A percentile compares a stretch with the other conserved stretches of the same genome.
Evolutionary conservation across 2,888 invertebrate genomes (phyloP).

Genomic region (Nipponacmea schrenckii): DNA sequence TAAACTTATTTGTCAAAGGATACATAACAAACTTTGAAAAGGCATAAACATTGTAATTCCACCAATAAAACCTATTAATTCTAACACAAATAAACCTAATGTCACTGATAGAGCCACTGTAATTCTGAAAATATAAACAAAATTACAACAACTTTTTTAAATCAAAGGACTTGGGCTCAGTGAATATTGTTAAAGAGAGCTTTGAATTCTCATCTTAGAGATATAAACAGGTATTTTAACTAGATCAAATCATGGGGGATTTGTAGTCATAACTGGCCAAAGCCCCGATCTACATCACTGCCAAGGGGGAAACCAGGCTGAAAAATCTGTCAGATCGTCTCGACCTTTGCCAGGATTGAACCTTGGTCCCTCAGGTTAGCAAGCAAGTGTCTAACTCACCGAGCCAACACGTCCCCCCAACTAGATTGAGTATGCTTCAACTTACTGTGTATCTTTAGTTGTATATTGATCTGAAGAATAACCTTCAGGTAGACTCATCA

Average conservation of each 20-base stretch:
- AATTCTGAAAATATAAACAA: constrained; percentile 73
- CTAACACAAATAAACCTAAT: constrained; percentile 75
- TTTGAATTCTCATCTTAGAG: no score
- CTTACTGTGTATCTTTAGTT: constrained; percentile 68
- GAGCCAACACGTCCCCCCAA: no score
- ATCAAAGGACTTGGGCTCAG: not conserved
- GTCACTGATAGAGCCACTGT: constrained; percentile 73
- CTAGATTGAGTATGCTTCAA: constrained; percentile 10
- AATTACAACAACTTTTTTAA: constrained; percentile 14
- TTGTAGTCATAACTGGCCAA: no score
- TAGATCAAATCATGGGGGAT: no score
- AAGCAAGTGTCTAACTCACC: no score
- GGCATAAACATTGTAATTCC: constrained; percentile 81
- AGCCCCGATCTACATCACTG: no score
- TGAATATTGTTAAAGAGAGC: no score
- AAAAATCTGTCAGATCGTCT: no score
- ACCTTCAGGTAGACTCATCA: constrained; percentile 69
- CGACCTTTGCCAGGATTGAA: no score
- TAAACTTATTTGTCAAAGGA: constrained; percentile 72
- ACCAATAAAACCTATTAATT: constrained; percentile 77
- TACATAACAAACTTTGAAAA: constrained; percentile 78
- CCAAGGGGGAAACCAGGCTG: no score
- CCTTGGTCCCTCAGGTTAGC: no score
- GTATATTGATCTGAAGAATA: constrained; percentile 67
- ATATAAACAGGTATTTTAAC: no score